Evolutionary conservation across 2,797 vertebrate species (phyloP), one percentile per base, ranked within the genome.

Genomic region (Neosilurus hyrtlii): DNA sequence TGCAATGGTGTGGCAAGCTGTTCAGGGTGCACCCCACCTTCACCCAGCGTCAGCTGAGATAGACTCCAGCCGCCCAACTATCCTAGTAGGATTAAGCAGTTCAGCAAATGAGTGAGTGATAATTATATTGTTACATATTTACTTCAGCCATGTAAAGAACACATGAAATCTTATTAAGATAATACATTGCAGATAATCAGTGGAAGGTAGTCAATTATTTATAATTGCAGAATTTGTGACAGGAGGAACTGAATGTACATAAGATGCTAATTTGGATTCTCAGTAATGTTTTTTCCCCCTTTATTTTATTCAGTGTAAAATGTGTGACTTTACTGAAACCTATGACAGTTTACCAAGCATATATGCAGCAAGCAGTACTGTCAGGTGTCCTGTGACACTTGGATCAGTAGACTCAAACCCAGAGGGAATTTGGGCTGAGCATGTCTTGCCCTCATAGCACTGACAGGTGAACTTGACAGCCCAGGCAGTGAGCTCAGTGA

Each of bases 381-480:
- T 22, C 37, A 78, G 57, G 4, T 20, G 37, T 62, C 24, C 75
- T 43, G 9, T 30, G 57, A 62, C 37, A 16, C 56, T n/a, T 62
- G 10, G 18, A 52, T 52, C 9, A 61, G 12, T 26, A 35, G 35
- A 20, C 12, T 49, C 18, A 79, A 63, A 12, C 30, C 26, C 59
- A 72, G 59, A n/a, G 11, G 54, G 37, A 43, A 52, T 59, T 86
- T 65, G 72, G 16, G 30, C 63, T 61, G 52, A 24, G 43, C 86
- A 86, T 26, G 20, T 65, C 66, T 51, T 75, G 30, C 26, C 65
- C 43, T 49, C 71, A 56, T 84, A 86, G 43, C 86, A 84, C 56
- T 86, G 86, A 81, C 86, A 86, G 72, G 76, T 86, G 24, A 86
- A 86, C n/a, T 80, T 76, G 12, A 80, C 59, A 22, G 51, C 18